Evolutionary conservation across 2,888 invertebrate genomes (phyloP).

Genomic region (Ennomos fuscantarius): DNA sequence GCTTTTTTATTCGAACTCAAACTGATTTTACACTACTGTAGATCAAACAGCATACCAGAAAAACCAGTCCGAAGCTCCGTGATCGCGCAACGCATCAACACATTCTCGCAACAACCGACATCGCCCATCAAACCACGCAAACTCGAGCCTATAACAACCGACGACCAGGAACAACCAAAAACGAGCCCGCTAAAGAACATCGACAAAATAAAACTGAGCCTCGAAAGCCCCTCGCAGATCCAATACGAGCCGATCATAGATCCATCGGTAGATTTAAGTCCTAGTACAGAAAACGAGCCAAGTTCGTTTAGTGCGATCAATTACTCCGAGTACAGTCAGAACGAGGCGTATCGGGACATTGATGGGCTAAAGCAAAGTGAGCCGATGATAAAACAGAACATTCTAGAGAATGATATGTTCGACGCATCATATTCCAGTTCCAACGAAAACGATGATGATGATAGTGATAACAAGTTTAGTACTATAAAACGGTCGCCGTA

Average conservation of each 20-base stretch:
- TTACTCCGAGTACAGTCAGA: slow-evolving; percentile 57
- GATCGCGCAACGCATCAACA: slow-evolving; percentile 87
- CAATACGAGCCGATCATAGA: slow-evolving; percentile 81
- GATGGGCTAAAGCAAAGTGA: slow-evolving; percentile 68
- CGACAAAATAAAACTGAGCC: slow-evolving; percentile 79
- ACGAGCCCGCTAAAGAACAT: slow-evolving; percentile 78
- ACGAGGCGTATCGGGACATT: slow-evolving; percentile 60
- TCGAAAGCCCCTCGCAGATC: slow-evolving; percentile 80
- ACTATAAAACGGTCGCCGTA: slow-evolving; percentile 89
- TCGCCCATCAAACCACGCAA: slow-evolving; percentile 52
- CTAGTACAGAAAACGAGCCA: slow-evolving; percentile 70
- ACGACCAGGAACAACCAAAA: slow-evolving; percentile 56
- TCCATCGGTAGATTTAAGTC: slow-evolving; percentile 70
- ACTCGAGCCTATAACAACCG: slow-evolving; percentile 46
- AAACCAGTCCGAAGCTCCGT: slow-evolving; percentile 88
- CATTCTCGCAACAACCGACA: slow-evolving; percentile 68
- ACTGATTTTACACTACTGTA: slow-evolving; percentile 36
- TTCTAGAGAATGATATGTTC: slow-evolving; percentile 81
- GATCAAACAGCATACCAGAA: slow-evolving; percentile 82
- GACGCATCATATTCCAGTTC: slow-evolving; percentile 81
- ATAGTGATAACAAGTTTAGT: slow-evolving; percentile 89
- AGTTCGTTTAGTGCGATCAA: slow-evolving; percentile 72
- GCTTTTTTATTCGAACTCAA: background rate
- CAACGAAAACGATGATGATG: slow-evolving; percentile 85
- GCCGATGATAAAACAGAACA: slow-evolving; percentile 82